Evolutionary conservation across 2,113 vertebrate species (phyloP), one percentile per base, ranked within the genome.

Genomic region (Acrocephalus arundinaceus): DNA sequence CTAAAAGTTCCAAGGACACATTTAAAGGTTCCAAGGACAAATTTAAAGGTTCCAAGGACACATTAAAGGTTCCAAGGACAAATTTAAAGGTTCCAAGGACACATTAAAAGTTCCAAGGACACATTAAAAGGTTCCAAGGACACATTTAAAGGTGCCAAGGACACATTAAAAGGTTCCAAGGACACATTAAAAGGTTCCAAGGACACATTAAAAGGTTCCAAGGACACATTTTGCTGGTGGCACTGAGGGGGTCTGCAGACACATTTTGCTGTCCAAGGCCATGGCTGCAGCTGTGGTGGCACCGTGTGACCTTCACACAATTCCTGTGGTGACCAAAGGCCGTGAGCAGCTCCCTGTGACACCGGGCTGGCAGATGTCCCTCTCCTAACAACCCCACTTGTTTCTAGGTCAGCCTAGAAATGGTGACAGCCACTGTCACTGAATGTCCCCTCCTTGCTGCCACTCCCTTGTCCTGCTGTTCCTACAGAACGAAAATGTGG

Each of bases 71-170:
- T 39, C 37, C 37, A 39, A 39, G 37, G 37, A 39, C 37, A 39
- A 8, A 39, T 39, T 39, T 39, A 39, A 39, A 39, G 9, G 37
- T 39, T 39, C 37, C 37, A 39, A 39, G 37, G 37, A 11, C 37
- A 39, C 37, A 35, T 8, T n/a, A 1, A 10, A 11, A n/a, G n/a
- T n/a, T 48, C 63, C 4, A 2, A 20, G 61, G 2, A n/a, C 5
- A 1, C 25, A 31, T 9, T 35, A 2, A 8, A 13, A 5, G n/a
- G 20, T 11, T 45, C 70, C 3, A 1, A 23, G 66, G 2, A n/a
- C 6, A 1, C 25, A 33, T 4, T 52, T 23, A 31, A 2, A 7
- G 18, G 45, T 17, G 19, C 45, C 17, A 18, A 45, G 37, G 37
- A 39, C 37, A 39, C 37, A 39, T 39, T 39, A 10, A 39, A 39